Base-by-base conservation (phyloP, 2,113 vertebrate species). In the Ophthalmolycus amberensis region DNA sequence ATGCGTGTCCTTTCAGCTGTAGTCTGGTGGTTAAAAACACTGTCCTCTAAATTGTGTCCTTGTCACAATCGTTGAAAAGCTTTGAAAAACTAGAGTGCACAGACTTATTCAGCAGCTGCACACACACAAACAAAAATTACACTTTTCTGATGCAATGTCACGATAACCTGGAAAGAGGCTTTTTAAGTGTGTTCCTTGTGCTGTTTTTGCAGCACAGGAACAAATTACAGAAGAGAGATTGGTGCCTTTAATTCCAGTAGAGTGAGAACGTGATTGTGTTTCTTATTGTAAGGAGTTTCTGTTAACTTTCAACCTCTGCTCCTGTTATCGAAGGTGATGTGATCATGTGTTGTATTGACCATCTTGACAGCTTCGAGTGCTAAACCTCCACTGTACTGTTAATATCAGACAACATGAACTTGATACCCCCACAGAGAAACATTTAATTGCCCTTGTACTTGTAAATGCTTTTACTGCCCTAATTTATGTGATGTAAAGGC, bases 111-210 rank as follows among this genome's bases (percentile, higher is more conserved):
- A 84, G 64, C 56, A 50, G 52, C 71, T 25, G 64, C 79, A 75
- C 37, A 75, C 37, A 68, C 66, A 56, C 82, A 62, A 77, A 89
- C 67, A 69, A 27, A 68, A 60, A 76, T 11, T 9, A 68, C 37
- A 75, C 25, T 66, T 77, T 64, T 27, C 79, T 73, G 71, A 84
- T 37, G 66, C 79, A 82, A 82, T 85, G 82, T 84, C 86, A 85
- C 62, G 7, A 82, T 67, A 83, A 84, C 82, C 87, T 79, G 48
- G 34, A 62, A 79, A 80, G 37, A 40, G 3, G 62, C 71, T 77
- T 74, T 79, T 75, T 29, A 15, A 14, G 56, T 72, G 69, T 40
- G 27, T n/a, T 70, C 34, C 8, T n/a, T 0, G 3, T 29, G 56
- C 62, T n/a, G 56, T 75, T 80, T 80, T 34, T 48, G 64, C 82